Percentiles rank a stretch among this genome's conserved stretches.
Conservation (phyloP, 2,888 invertebrate species). For the Drosophila ustulata region DNA sequence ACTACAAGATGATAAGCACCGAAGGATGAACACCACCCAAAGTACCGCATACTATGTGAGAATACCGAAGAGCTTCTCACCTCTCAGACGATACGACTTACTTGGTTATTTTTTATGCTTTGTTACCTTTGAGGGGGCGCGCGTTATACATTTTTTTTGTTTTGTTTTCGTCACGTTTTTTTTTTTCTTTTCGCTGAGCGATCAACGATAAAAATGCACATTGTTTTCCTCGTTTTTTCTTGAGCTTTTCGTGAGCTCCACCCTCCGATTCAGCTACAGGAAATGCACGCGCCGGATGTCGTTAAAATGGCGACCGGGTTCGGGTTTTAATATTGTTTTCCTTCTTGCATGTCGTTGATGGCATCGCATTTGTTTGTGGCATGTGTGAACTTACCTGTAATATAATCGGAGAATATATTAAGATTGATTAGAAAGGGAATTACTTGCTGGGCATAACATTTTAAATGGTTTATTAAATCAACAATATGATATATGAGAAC, state of each 20-base stretch:
- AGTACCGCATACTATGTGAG: background rate
- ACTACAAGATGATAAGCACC: slow-evolving; percentile 26
- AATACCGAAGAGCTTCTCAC: slow-evolving; percentile 18
- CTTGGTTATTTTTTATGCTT: slow-evolving; percentile 56
- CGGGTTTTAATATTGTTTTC: slow-evolving; percentile 38
- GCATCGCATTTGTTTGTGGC: slow-evolving; percentile 31
- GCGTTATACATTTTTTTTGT: slow-evolving; percentile 25
- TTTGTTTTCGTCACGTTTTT: slow-evolving; percentile 78
- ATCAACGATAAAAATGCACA: slow-evolving; percentile 61
- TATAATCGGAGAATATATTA: slow-evolving; percentile 50
- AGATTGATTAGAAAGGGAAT: slow-evolving; percentile 53
- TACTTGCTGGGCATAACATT: slow-evolving; percentile 7
- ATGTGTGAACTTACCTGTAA: slow-evolving; percentile 63
- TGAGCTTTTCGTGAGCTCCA: slow-evolving; percentile 4
- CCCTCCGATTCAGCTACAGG: slow-evolving; percentile 49
- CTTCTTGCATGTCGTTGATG: slow-evolving; percentile 38
- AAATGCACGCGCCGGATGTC: slow-evolving; percentile 75
- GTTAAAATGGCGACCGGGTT: slow-evolving; percentile 61
- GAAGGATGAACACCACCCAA: background rate
- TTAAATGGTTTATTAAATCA: slow-evolving; percentile 15
- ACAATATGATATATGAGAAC: background rate
- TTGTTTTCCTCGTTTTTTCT: slow-evolving; percentile 40
- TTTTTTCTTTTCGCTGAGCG: slow-evolving; percentile 34
- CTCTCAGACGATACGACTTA: slow-evolving; percentile 24
- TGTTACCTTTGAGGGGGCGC: slow-evolving; percentile 50